Conservation (phyloP, 2,113 vertebrate species). For the Jaculus jaculus region DNA sequence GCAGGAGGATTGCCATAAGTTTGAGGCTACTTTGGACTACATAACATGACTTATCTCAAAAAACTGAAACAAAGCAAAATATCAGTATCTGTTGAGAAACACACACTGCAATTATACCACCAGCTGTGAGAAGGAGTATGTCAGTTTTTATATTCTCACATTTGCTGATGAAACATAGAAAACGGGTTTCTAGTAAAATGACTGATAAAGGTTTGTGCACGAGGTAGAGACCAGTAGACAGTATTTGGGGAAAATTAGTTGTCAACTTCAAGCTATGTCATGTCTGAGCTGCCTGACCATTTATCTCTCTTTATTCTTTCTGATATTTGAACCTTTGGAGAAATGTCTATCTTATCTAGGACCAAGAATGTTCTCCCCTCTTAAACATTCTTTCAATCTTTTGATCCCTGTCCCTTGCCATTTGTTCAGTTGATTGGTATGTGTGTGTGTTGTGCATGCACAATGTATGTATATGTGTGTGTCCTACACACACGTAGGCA, state of each 20-base stretch:
- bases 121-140: not conserved
- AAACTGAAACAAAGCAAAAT: not conserved
- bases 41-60: not conserved
- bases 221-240: not conserved
- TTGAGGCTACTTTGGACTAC: not conserved
- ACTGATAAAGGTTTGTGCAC: not conserved
- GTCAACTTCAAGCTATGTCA: not conserved
- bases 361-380: not conserved
- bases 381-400: not conserved
- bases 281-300: not conserved
- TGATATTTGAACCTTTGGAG: not conserved
- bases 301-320: not conserved
- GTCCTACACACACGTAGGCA: no score
- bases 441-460: no score
- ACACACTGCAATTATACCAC: not conserved
- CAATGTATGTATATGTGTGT: no score
- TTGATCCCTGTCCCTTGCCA: not conserved
- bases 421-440: not conserved
- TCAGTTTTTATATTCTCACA: not conserved
- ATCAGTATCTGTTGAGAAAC: conserved; percentile 15
- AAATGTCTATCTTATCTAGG: not conserved
- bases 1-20: not conserved
- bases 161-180: not conserved
- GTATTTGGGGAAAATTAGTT: not conserved
- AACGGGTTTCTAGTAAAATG: not conserved